Evolutionary conservation across 1,140 invertebrate genomes (phyloP).

Genomic region (Drosophila melanica): DNA sequence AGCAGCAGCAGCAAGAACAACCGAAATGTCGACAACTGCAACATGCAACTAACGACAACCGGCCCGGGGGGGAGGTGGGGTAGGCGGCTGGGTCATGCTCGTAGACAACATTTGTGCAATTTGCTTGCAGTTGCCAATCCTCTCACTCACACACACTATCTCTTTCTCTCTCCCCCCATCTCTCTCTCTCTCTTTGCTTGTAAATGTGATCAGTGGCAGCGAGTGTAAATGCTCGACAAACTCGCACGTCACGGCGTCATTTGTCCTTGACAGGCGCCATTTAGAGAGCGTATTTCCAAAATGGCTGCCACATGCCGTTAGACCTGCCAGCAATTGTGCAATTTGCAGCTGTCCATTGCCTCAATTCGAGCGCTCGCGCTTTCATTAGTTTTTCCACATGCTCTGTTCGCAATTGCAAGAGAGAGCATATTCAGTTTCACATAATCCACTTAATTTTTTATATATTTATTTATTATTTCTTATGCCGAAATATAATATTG

Average conservation of each 20-base stretch:
- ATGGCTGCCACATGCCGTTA: slow-evolving; percentile 66
- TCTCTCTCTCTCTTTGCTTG: slow-evolving; percentile 27
- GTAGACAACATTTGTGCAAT: slow-evolving; percentile 67
- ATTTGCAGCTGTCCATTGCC: slow-evolving; percentile 71
- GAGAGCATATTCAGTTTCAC: neutral
- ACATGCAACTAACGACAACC: slow-evolving; percentile 68
- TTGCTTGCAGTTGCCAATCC: slow-evolving; percentile 64
- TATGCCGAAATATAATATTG: too few species aligned
- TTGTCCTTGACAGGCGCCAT: slow-evolving; percentile 79
- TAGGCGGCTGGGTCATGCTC: slow-evolving; percentile 4
- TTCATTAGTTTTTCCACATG: slow-evolving; percentile 39
- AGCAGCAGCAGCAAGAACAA: slow-evolving; percentile 28
- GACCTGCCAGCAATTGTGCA: slow-evolving; percentile 59
- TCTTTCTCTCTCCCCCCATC: slow-evolving; percentile 15
- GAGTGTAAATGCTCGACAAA: slow-evolving; percentile 66
- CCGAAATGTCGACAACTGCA: slow-evolving; percentile 55
- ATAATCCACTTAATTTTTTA: too few species aligned
- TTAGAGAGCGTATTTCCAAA: slow-evolving; percentile 68
- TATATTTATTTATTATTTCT: too few species aligned
- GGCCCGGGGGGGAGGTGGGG: slow-evolving; percentile 26
- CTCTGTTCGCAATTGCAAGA: neutral
- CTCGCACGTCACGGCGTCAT: slow-evolving; percentile 65
- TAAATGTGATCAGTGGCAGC: slow-evolving; percentile 75
- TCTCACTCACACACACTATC: slow-evolving; percentile 21
- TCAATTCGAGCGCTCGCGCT: slow-evolving; percentile 41